phyloP scores from a whole-genome alignment of 2,888 invertebrate species.

The Calameuta pallipes region DNA sequence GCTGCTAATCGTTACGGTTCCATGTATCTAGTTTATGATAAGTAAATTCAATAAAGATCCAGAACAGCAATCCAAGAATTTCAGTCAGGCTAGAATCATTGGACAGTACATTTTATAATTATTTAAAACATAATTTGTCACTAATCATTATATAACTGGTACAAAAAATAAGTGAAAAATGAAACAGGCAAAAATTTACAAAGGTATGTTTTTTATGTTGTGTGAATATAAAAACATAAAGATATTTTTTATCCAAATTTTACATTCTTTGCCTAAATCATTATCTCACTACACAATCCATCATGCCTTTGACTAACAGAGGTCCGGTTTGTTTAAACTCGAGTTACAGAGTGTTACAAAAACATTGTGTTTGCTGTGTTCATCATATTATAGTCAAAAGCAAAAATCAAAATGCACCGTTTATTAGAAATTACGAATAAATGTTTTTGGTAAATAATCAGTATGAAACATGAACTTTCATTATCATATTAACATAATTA shows the following conservation, averaged over 20 bases:
- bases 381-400: not conserved
- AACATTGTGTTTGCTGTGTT: too few species aligned
- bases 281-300: too few species aligned
- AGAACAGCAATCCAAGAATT: not conserved
- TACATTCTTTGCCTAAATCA: not conserved
- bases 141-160: not conserved
- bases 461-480: not conserved
- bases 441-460: not conserved
- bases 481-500: not conserved
- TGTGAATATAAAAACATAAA: not conserved
- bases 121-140: not conserved
- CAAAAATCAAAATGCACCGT: not conserved
- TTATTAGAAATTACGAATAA: not conserved
- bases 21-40: not conserved
- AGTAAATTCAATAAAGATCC: not conserved
- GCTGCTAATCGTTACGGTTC: not conserved
- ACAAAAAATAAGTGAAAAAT: not conserved
- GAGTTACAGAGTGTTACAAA: too few species aligned
- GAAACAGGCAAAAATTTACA: not conserved
- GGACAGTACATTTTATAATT: not conserved
- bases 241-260: not conserved
- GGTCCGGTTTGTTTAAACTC: too few species aligned
- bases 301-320: too few species aligned
- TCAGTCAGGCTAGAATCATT: not conserved
- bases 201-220: not conserved